Evolutionary conservation across 1,140 invertebrate genomes (phyloP).

Genomic region (Oreohelix idahoensis): DNA sequence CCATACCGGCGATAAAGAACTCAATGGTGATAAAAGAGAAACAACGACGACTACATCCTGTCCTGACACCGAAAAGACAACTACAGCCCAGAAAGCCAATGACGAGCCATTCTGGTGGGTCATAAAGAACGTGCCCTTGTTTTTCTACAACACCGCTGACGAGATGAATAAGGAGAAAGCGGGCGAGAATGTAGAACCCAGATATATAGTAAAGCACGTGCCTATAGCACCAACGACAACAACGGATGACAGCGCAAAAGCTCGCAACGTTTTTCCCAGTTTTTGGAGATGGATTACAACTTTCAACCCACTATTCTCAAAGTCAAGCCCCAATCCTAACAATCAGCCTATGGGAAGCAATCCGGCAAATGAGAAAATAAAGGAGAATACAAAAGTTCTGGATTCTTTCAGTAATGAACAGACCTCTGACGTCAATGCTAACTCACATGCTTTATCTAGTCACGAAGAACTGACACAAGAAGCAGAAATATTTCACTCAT

Average conservation of each 20-base stretch:
- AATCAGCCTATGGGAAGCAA: neutral
- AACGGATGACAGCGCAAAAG: neutral
- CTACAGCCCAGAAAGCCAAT: neutral
- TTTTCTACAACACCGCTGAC: neutral
- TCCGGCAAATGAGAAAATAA: neutral
- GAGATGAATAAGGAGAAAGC: neutral
- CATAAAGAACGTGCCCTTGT: neutral
- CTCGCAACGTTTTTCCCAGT: neutral
- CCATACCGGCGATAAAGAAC: neutral
- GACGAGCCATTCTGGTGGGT: slow-evolving; percentile 12
- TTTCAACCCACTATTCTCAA: slow-evolving; percentile 9
- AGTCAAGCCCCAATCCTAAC: neutral
- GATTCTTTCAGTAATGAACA: neutral
- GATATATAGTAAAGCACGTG: neutral
- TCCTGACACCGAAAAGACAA: neutral
- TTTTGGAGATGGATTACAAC: slow-evolving; percentile 1
- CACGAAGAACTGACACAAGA: neutral
- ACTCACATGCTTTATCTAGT: neutral
- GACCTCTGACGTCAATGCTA: neutral
- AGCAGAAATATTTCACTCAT: neutral
- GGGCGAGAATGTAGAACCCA: neutral
- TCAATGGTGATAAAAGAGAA: neutral
- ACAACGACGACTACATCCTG: neutral
- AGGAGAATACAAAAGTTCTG: neutral
- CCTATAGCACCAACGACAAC: neutral